phyloP scores from a whole-genome alignment of 2,113 vertebrate species.

The Ranitomeya imitator region DNA sequence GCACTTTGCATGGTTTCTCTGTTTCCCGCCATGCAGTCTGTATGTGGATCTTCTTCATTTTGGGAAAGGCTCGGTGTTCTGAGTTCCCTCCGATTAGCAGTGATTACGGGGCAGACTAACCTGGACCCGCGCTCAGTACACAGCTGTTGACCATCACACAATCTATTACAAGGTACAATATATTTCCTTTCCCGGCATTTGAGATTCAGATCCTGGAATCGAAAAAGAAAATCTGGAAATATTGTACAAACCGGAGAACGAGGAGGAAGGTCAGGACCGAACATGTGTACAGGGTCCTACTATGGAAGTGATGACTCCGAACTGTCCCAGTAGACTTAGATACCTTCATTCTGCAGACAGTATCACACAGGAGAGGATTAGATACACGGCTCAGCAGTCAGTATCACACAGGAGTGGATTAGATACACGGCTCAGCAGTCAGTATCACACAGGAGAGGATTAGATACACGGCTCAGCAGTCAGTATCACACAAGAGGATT shows the following conservation, averaged over 20 bases:
- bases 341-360: background rate
- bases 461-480: no score
- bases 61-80: background rate
- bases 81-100: background rate
- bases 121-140: background rate
- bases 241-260: background rate
- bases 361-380: no score
- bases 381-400: no score
- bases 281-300: background rate
- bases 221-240: background rate
- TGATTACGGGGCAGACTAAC: constrained; percentile 36
- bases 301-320: background rate
- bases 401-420: no score
- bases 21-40: no score
- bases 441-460: no score
- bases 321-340: background rate
- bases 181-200: background rate
- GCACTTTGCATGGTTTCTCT: no score
- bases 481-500: no score
- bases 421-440: no score
- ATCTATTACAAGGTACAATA: constrained; percentile 22
- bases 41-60: background rate
- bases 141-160: constrained; percentile 28
- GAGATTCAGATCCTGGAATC: constrained; percentile 23
- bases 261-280: background rate